These are phyloP conservation scores for Exaiptasia diaphana DNA, from an alignment of 64 coral and sea anemone genomes.

Conservation along the genomic window DNA sequence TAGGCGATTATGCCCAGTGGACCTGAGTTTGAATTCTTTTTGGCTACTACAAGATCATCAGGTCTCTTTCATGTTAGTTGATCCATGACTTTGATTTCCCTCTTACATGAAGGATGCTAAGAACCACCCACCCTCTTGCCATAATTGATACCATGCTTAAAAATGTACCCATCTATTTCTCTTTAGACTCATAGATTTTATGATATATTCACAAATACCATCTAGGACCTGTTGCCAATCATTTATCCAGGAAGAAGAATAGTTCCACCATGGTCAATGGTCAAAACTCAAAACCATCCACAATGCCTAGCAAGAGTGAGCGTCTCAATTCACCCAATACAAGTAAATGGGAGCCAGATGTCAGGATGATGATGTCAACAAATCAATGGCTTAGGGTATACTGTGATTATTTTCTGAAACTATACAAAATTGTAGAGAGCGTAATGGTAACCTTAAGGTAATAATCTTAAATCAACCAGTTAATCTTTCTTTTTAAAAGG, in stretches of 20 bases:
- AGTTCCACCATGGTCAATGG: background rate
- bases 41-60: too few relatives aligned
- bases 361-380: conserved; percentile 75
- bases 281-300: background rate
- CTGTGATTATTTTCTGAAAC: background rate
- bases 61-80: too few relatives aligned
- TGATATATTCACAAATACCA: too few relatives aligned
- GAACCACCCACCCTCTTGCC: too few relatives aligned
- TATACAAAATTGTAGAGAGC: background rate
- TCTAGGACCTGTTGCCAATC: background rate
- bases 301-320: conserved; percentile 67
- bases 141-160: too few relatives aligned
- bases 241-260: background rate
- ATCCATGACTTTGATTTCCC: too few relatives aligned
- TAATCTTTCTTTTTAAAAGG: background rate
- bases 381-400: conserved; percentile 84
- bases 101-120: too few relatives aligned
- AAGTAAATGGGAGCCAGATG: conserved; percentile 82
- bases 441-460: too few relatives aligned
- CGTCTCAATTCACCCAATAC: conserved; percentile 76
- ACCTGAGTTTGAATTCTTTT: too few relatives aligned
- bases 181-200: too few relatives aligned
- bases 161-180: too few relatives aligned
- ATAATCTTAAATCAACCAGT: background rate
- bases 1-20: too few relatives aligned